phyloP scores from a whole-genome alignment of 1,140 invertebrate genomes.

The Drosophila kanapiae region DNA sequence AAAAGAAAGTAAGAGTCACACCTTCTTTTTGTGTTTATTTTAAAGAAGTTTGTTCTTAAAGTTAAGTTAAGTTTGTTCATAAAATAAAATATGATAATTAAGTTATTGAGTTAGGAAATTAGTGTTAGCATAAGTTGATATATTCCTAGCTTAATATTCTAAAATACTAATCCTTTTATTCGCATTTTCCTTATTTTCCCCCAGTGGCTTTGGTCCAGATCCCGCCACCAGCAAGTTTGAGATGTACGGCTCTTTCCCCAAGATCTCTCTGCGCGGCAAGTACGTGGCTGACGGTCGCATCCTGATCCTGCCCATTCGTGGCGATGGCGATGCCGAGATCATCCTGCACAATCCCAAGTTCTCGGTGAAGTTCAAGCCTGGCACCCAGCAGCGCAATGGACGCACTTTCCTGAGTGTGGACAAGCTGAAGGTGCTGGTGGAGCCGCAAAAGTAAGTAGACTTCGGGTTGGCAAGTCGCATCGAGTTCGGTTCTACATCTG shows the following conservation, averaged over 20 bases:
- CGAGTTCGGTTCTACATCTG: neutral
- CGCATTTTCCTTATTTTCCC: neutral
- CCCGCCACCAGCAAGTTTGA: slow-evolving; percentile 80
- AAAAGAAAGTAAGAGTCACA: no score
- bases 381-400: slow-evolving; percentile 58
- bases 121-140: no score
- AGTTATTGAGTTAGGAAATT: no score
- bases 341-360: slow-evolving; percentile 74
- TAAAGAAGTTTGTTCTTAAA: no score
- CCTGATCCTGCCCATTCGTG: slow-evolving; percentile 77
- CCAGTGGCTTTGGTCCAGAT: slow-evolving; percentile 74
- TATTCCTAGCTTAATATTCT: neutral
- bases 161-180: neutral
- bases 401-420: slow-evolving; percentile 72
- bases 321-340: slow-evolving; percentile 84
- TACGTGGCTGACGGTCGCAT: slow-evolving; percentile 81
- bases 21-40: no score
- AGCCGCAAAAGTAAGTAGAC: slow-evolving; percentile 70
- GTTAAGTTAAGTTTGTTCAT: no score
- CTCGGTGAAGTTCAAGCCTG: slow-evolving; percentile 81
- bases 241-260: slow-evolving; percentile 77
- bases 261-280: slow-evolving; percentile 73
- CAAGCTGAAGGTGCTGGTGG: slow-evolving; percentile 79
- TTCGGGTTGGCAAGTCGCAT: no score
- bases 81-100: no score